Evolutionary conservation across 2,113 vertebrate species (phyloP), one percentile per base, ranked within the genome.

Genomic region (Catagonus wagneri): DNA sequence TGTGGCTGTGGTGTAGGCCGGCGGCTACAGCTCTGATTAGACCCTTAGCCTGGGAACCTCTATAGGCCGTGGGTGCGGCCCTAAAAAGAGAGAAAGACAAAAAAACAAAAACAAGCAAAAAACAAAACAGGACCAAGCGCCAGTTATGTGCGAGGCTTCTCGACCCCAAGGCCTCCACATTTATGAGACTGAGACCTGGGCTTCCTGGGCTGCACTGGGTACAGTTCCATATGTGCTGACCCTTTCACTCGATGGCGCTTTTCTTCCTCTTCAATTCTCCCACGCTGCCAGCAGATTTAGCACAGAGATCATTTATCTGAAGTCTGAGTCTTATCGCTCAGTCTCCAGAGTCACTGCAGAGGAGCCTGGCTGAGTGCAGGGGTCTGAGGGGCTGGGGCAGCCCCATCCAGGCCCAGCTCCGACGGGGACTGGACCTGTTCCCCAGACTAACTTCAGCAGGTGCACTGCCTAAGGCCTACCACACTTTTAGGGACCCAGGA

Each of bases 201-300:
- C 8, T 84, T 96, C 97, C 93, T 80, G 87, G 63, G 63, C 81
- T 0, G 1, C 39, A 23, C 66, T 80, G 80, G 39, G 79, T 10
- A 54, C 69, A 12, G 4, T 29, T 54, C 19, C 4, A 36, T 14
- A 36, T 11, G 7, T 15, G 4, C 81, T 54, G 75, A 34, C 29
- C 2, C 83, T 9, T 52, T n/a, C 68, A 2, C 34, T 10, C 12
- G 0, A 36, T 69, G 36, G 60, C 54, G 19, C 14, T 71, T n/a
- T 36, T 20, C 63, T 34, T 93, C 92, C 72, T 71, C 68, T 94
- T 91, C 68, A 32, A 0, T 10, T 52, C 44, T 90, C 27, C n/a
- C n/a, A 4, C 13, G 1, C 16, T 1, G 1, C 14, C 13, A 0
- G 4, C 34, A 25, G 80, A 20, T 29, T 68, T 36, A n/a, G 17